Conservation (phyloP, 2,888 invertebrate genomes). For the Polydrusus pterygomalis region DNA sequence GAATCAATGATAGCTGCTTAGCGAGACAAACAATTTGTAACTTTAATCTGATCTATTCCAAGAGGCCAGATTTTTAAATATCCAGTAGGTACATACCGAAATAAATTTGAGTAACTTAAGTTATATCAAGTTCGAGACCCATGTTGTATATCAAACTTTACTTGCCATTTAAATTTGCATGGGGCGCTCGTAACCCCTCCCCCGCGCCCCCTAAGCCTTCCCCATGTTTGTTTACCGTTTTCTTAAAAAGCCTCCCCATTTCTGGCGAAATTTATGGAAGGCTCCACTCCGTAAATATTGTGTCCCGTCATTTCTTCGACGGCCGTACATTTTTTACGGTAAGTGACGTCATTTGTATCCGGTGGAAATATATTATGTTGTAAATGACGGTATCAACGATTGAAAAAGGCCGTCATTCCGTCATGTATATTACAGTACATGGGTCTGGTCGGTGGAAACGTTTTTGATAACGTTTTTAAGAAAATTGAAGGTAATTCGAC, state of each 20-base stretch:
- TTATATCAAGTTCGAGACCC: too few relatives aligned
- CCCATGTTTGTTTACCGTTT: slow-evolving; percentile 26
- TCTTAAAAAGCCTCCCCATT: slow-evolving; percentile 6
- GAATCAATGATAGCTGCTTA: too few relatives aligned
- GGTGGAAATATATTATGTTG: slow-evolving; percentile 14
- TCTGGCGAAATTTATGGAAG: slow-evolving; percentile 19
- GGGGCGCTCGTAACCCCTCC: background rate
- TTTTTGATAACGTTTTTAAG: too few relatives aligned
- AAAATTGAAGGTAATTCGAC: too few relatives aligned
- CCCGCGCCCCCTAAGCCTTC: background rate
- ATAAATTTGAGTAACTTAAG: too few relatives aligned
- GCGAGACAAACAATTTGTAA: too few relatives aligned
- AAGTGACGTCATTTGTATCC: slow-evolving; percentile 28
- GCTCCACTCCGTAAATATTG: slow-evolving; percentile 18
- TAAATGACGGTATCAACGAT: slow-evolving; percentile 11
- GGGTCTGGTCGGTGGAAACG: too few relatives aligned
- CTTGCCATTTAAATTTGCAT: background rate
- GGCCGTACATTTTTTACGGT: slow-evolving; percentile 20
- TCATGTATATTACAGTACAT: too few relatives aligned
- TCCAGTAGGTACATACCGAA: too few relatives aligned
- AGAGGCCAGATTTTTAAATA: too few relatives aligned
- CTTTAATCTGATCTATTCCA: too few relatives aligned
- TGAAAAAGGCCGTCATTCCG: background rate
- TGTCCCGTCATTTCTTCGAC: slow-evolving; percentile 12
- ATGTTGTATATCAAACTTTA: background rate